phyloP scores from a whole-genome alignment of 2,888 invertebrate genomes.

The Oscheius sp. region DNA sequence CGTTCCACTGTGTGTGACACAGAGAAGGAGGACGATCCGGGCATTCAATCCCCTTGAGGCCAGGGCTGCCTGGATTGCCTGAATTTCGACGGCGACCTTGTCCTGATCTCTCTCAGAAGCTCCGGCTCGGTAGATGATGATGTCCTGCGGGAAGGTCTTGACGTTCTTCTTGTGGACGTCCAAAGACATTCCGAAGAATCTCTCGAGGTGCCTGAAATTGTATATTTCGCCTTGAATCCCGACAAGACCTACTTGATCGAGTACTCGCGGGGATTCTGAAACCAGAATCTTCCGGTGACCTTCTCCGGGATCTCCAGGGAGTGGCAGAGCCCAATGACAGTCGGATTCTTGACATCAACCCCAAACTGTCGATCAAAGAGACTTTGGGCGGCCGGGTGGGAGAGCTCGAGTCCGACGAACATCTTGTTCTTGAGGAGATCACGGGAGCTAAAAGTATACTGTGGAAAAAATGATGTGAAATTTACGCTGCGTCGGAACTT shows the following conservation, averaged over 20 bases:
- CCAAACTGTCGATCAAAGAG: slow-evolving; percentile 41
- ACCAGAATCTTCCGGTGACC: slow-evolving; percentile 30
- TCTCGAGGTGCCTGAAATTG: slow-evolving; percentile 1
- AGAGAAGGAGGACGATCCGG: neutral
- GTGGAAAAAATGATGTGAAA: neutral
- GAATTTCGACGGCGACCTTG: neutral
- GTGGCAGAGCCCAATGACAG: slow-evolving; percentile 50
- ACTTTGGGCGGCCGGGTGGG: slow-evolving; percentile 46
- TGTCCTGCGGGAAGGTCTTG: slow-evolving; percentile 33
- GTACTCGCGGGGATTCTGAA: slow-evolving; percentile 21
- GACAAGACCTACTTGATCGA: slow-evolving; percentile 10
- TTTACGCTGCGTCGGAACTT: neutral
- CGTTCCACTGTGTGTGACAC: slow-evolving; percentile 3
- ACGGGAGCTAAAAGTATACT: neutral
- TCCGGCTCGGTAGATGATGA: slow-evolving; percentile 47
- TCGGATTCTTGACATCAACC: slow-evolving; percentile 43
- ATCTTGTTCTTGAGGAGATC: slow-evolving; percentile 31
- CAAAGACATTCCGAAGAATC: neutral
- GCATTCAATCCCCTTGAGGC: neutral
- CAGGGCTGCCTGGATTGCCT: neutral
- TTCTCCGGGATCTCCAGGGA: slow-evolving; percentile 8
- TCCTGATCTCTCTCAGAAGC: slow-evolving; percentile 43
- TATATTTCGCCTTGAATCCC: neutral
- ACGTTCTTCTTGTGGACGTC: neutral
- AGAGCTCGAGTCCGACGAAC: slow-evolving; percentile 52